Base-by-base conservation (phyloP, 2,888 invertebrate species). In the Embidobia sp. region DNA sequence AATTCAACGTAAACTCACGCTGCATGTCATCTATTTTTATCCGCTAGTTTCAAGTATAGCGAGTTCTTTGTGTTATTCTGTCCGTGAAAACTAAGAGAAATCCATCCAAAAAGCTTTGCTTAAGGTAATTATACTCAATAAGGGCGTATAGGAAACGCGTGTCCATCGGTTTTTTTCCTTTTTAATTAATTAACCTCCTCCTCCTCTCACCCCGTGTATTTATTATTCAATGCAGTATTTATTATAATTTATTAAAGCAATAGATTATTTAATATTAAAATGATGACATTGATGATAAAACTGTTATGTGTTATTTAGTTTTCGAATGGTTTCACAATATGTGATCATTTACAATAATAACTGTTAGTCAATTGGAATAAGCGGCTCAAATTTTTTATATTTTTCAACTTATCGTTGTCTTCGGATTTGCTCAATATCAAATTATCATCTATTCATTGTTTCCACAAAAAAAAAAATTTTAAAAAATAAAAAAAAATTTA, bases 101-200 rank as follows among this genome's bases (percentile, higher is more conserved):
- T 88, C 87, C 87, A 88, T 88, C 87, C 88, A 87, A 81, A n/a
- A 86, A 86, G 85, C 85, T 87, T 87, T 85, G 86, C 86, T 87
- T 85, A 87, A 85, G 87, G 85, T 87, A 85, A 87, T 85, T 87
- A 87, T 87, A 87, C 85, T 87, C n/a, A n/a, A n/a, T 87, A 85
- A 86, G 82, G 69, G 80, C 82, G 79, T 85, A 75, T 78, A 84
- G 84, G 80, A 83, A 82, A 82, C 81, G 84, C 83, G 84, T 83
- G 85, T 83, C 85, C 82, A 82, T 85, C 84, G 81, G 79, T 82
- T 82, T 82, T 79, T 46, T 63, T 55, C 33, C n/a, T n/a, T n/a
- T n/a, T n/a, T n/a, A n/a, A n/a, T n/a, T n/a, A n/a, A n/a, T n/a
- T n/a, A n/a, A n/a, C n/a, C n/a, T n/a, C n/a, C n/a, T n/a, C n/a